Evolutionary conservation across 1,140 invertebrate genomes (phyloP).

Genomic region (Trachelipus rathkii): DNA sequence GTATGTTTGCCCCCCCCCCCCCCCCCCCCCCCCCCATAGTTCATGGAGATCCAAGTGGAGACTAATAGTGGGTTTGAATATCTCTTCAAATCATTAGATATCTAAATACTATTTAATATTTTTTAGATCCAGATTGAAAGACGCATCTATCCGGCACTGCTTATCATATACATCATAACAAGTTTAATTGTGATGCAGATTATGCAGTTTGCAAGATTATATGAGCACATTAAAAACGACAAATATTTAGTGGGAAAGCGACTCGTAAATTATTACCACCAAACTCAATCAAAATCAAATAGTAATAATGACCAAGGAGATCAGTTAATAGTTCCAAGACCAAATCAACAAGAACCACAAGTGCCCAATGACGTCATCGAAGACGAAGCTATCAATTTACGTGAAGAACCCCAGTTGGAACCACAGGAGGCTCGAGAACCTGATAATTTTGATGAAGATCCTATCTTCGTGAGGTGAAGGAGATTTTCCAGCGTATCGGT

Average conservation of each 20-base stretch:
- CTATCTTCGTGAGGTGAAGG: background rate
- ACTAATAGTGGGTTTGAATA: too few species aligned
- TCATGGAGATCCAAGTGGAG: too few species aligned
- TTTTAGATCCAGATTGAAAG: constrained; percentile 52
- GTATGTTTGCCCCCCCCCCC: too few species aligned
- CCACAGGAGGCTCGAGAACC: background rate
- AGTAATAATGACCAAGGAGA: background rate
- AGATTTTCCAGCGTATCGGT: too few species aligned
- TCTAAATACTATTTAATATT: background rate
- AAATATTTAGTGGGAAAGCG: constrained; percentile 92
- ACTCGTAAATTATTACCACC: constrained; percentile 84
- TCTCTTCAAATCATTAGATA: too few species aligned
- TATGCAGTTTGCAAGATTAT: constrained; percentile 85
- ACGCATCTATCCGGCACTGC: constrained; percentile 84
- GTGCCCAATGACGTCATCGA: background rate
- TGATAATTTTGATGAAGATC: background rate
- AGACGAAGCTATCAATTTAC: background rate
- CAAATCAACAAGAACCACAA: background rate
- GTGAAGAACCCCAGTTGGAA: background rate
- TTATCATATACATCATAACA: constrained; percentile 65
- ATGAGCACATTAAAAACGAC: constrained; percentile 98
- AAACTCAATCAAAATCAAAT: background rate
- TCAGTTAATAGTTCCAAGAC: too few species aligned
- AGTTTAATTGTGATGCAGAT: constrained; percentile 74
- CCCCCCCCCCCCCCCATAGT: too few species aligned